A percentile compares a stretch with the other conserved stretches of the same genome.
Conservation (phyloP, 2,888 invertebrate species). For the Hirtodrosophila histrioides region DNA sequence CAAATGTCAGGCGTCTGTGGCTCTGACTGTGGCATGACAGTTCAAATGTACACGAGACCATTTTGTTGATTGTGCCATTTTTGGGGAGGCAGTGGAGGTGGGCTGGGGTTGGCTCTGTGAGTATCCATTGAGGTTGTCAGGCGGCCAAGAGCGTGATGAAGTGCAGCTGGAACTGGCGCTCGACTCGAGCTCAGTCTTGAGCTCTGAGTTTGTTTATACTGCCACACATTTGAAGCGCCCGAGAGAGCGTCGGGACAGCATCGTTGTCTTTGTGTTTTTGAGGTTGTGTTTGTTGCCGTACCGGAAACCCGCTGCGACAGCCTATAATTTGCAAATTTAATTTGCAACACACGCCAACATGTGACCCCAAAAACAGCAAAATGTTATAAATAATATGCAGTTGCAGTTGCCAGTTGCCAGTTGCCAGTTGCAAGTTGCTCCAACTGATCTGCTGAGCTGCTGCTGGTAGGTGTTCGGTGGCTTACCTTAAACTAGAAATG, state of each 20-base stretch:
- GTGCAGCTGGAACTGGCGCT: slow-evolving; percentile 59
- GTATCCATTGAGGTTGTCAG: slow-evolving; percentile 73
- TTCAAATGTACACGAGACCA: slow-evolving; percentile 73
- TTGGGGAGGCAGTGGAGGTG: slow-evolving; percentile 23
- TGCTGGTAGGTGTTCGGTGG: slow-evolving; percentile 71
- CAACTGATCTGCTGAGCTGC: slow-evolving; percentile 13
- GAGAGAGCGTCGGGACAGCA: slow-evolving; percentile 12
- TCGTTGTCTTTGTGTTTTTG: slow-evolving; percentile 18
- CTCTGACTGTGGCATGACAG: slow-evolving; percentile 65
- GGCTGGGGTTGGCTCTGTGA: slow-evolving; percentile 41
- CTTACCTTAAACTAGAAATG: slow-evolving; percentile 81
- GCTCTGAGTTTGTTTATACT: slow-evolving; percentile 60
- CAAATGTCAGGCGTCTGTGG: slow-evolving; percentile 69
- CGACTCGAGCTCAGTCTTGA: slow-evolving; percentile 27
- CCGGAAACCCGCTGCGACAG: slow-evolving; percentile 78
- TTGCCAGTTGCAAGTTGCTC: slow-evolving; percentile 31
- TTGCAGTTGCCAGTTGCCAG: slow-evolving; percentile 47
- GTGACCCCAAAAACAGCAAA: slow-evolving; percentile 79
- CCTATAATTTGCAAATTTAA: slow-evolving; percentile 81
- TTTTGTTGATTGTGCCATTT: slow-evolving; percentile 67
- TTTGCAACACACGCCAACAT: slow-evolving; percentile 81
- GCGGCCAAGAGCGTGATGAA: slow-evolving; percentile 62
- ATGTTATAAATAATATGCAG: slow-evolving; percentile 76
- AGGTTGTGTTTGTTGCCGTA: slow-evolving; percentile 36
- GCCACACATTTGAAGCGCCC: slow-evolving; percentile 64